phyloP scores from a whole-genome alignment of 2,888 invertebrate genomes.

The Pandemis cinnamomeana region DNA sequence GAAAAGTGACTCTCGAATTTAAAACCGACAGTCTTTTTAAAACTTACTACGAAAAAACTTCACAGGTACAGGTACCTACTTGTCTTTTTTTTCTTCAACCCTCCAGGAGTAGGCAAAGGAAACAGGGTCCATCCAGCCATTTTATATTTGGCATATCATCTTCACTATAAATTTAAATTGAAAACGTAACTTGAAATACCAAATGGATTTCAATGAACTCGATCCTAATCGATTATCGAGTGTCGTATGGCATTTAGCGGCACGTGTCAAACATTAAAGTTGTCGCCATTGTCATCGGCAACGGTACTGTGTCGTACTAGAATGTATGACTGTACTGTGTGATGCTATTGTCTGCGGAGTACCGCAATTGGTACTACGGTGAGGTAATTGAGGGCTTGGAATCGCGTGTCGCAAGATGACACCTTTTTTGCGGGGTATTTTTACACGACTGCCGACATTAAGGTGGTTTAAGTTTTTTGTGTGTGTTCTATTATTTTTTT shows the following conservation, averaged over 20 bases:
- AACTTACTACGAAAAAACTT: too few species aligned
- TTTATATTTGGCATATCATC: too few species aligned
- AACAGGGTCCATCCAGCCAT: too few species aligned
- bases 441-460: too few species aligned
- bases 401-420: background rate
- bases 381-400: constrained; percentile 7
- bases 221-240: constrained; percentile 11
- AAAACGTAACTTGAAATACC: background rate
- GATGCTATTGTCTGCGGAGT: constrained; percentile 42
- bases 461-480: too few species aligned
- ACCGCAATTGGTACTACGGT: constrained; percentile 32
- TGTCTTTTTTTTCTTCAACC: too few species aligned
- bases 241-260: constrained; percentile 1
- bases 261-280: constrained; percentile 12
- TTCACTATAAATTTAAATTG: background rate
- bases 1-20: too few species aligned
- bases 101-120: too few species aligned
- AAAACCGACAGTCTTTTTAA: too few species aligned
- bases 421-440: background rate
- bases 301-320: constrained; percentile 53
- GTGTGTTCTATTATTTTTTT: background rate
- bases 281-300: constrained; percentile 24
- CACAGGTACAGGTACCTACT: too few species aligned
- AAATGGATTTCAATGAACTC: constrained; percentile 2
- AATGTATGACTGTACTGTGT: constrained; percentile 45